A percentile compares a stretch with the other conserved stretches of the same genome.
phyloP scores from a whole-genome alignment of 1,140 invertebrate genomes.

The Spodoptera frugiperda region DNA sequence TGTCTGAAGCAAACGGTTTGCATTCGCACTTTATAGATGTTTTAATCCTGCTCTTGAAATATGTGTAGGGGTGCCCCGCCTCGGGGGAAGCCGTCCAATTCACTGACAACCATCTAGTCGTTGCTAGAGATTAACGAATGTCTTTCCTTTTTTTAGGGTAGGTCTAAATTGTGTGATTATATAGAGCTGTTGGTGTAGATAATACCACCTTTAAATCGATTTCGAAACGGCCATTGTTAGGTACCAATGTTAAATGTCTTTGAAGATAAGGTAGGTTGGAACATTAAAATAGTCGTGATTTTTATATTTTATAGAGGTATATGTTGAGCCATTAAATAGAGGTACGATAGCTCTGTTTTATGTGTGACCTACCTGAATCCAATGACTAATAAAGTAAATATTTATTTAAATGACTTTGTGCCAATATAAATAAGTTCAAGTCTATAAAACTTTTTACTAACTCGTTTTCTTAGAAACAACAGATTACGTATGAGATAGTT shows the following conservation, averaged over 20 bases:
- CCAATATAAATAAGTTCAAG: neutral
- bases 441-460: conserved; percentile 18
- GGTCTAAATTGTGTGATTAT: conserved; percentile 15
- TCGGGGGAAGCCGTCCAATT: conserved; percentile 68
- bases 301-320: no score
- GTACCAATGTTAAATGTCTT: no score
- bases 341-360: no score
- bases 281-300: no score
- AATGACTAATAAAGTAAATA: conserved; percentile 2
- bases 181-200: conserved; percentile 47
- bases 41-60: conserved; percentile 83
- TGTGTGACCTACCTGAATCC: neutral
- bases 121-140: conserved; percentile 66
- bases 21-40: conserved; percentile 77
- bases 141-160: conserved; percentile 55
- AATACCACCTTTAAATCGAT: neutral
- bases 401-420: neutral
- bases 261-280: no score
- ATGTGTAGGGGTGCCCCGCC: conserved; percentile 61
- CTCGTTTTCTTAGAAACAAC: conserved; percentile 5
- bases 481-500: neutral
- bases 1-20: conserved; percentile 78
- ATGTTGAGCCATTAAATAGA: no score
- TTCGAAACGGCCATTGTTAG: no score
- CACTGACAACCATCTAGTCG: conserved; percentile 61